A percentile compares a stretch with the other conserved stretches of the same genome.
Evolutionary conservation across 92 coral and sea anemone species (phyloP).

Genomic region (Parazoanthus darwini): DNA sequence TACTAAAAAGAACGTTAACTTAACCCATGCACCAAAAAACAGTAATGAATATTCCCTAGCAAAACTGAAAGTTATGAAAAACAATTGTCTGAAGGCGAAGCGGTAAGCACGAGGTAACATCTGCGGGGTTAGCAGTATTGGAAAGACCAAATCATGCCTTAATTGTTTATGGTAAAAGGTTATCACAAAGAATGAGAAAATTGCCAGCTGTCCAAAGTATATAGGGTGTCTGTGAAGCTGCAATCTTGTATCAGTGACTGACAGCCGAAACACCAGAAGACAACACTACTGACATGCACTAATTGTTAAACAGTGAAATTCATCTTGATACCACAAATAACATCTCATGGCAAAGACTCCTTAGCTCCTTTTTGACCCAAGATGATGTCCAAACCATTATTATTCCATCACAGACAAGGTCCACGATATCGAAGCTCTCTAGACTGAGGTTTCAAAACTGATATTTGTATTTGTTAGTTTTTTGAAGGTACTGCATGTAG

Average conservation of each 20-base stretch:
- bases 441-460: too few species aligned
- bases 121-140: not conserved
- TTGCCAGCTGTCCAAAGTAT: slow-evolving; percentile 25
- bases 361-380: too few species aligned
- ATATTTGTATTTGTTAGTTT: too few species aligned
- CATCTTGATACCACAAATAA: not conserved
- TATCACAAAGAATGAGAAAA: slow-evolving; percentile 17
- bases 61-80: slow-evolving; percentile 24
- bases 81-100: slow-evolving; percentile 32
- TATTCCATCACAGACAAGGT: too few species aligned
- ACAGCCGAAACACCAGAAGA: not conserved
- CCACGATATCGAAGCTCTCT: too few species aligned
- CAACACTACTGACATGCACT: not conserved
- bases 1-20: slow-evolving; percentile 27
- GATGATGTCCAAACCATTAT: too few species aligned
- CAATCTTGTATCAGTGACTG: slow-evolving; percentile 16
- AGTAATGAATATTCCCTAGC: slow-evolving; percentile 22
- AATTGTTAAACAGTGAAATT: not conserved
- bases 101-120: not conserved
- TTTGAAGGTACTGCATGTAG: too few species aligned
- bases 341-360: too few species aligned
- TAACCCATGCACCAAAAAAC: slow-evolving; percentile 32
- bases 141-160: slow-evolving; percentile 16
- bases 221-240: slow-evolving; percentile 23
- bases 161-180: slow-evolving; percentile 17